phyloP scores from a whole-genome alignment of 2,888 invertebrate species.

The Ceramica pisi region DNA sequence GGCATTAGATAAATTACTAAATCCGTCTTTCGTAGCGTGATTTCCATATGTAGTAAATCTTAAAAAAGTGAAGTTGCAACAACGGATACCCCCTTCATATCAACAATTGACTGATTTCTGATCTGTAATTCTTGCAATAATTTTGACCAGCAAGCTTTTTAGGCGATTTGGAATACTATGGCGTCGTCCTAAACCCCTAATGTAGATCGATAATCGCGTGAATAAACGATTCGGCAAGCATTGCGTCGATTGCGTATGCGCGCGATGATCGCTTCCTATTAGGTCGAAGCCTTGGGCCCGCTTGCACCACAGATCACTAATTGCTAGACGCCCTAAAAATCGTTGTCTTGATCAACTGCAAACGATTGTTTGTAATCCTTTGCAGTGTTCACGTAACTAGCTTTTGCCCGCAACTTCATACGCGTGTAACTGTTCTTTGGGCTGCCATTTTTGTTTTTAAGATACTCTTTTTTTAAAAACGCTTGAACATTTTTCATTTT shows the following conservation, averaged over 20 bases:
- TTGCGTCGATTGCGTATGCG: too few species aligned
- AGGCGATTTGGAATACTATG: background rate
- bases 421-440: too few species aligned
- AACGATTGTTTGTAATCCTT: too few species aligned
- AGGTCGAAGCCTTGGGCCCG: background rate
- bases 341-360: background rate
- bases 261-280: background rate
- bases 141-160: slow-evolving; percentile 1
- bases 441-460: too few species aligned
- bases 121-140: slow-evolving; percentile 24
- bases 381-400: too few species aligned
- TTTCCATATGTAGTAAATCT: background rate
- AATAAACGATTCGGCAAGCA: background rate
- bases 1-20: background rate
- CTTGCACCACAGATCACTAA: background rate
- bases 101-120: slow-evolving; percentile 10
- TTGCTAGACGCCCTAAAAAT: background rate
- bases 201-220: background rate
- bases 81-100: slow-evolving; percentile 18
- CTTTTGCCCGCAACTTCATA: too few species aligned
- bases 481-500: too few species aligned
- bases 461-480: too few species aligned
- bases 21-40: background rate
- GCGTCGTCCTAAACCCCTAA: background rate
- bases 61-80: background rate